Percentiles rank a stretch among this genome's conserved stretches.
phyloP scores from a whole-genome alignment of 2,888 invertebrate genomes.

The Pseudoips prasinana region DNA sequence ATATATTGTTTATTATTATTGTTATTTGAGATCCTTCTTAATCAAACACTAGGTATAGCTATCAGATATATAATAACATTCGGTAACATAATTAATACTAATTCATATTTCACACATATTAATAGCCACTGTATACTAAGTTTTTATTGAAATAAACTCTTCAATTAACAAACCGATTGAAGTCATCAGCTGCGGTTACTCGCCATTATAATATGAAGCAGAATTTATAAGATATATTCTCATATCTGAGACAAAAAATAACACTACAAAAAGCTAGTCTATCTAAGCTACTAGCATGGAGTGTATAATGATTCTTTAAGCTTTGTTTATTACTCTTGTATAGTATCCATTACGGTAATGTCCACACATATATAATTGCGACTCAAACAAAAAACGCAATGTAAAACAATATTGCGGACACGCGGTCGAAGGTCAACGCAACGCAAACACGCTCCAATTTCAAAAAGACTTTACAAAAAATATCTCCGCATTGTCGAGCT shows the following conservation, averaged over 20 bases:
- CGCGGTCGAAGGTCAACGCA: constrained; percentile 43
- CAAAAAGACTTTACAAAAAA: constrained; percentile 43
- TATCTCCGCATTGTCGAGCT: constrained; percentile 52
- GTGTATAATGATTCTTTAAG: too few relatives aligned
- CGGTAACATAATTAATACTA: too few relatives aligned
- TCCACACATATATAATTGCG: constrained; percentile 29
- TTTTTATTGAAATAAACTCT: constrained; percentile 1
- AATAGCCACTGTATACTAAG: background rate
- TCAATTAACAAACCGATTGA: background rate
- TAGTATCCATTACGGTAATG: constrained; percentile 16
- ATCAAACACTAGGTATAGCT: too few relatives aligned
- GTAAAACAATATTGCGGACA: constrained; percentile 31
- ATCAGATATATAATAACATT: too few relatives aligned
- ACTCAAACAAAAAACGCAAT: constrained; percentile 37
- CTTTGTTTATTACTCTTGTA: too few relatives aligned
- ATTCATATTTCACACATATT: too few relatives aligned
- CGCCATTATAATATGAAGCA: constrained; percentile 13
- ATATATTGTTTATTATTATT: too few relatives aligned
- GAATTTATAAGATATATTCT: constrained; percentile 12
- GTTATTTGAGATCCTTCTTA: too few relatives aligned
- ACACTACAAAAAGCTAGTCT: constrained; percentile 16
- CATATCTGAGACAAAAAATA: constrained; percentile 15
- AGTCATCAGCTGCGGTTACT: constrained; percentile 1
- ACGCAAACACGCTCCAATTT: constrained; percentile 41
- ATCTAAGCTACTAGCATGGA: too few relatives aligned